A percentile compares a stretch with the other conserved stretches of the same genome.
Evolutionary conservation across 2,797 vertebrate species (phyloP).

Genomic region (Muscicapa striata): DNA sequence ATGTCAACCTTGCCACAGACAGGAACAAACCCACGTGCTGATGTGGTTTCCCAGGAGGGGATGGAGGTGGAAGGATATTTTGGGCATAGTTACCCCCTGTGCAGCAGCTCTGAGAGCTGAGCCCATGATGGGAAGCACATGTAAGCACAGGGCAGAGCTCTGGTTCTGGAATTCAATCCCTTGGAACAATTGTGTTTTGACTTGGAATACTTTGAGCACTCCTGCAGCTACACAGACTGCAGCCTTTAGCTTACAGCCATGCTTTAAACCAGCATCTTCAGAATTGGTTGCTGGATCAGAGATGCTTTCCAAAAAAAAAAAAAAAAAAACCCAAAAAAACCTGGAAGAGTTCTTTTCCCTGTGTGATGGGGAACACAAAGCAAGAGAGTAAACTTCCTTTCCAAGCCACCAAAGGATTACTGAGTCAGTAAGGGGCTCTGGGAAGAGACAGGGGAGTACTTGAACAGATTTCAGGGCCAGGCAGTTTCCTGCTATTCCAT

Average conservation of each 20-base stretch:
- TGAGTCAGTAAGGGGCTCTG: not conserved
- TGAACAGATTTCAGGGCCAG: not conserved
- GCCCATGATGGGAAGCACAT: not conserved
- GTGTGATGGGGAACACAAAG: not conserved
- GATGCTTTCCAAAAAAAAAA: not conserved
- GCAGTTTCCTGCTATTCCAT: not conserved
- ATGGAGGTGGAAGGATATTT: not conserved
- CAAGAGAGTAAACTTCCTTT: not conserved
- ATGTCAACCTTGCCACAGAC: not conserved
- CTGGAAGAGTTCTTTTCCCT: not conserved
- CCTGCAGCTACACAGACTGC: not conserved
- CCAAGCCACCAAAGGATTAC: not conserved
- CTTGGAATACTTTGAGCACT: slow-evolving; percentile 1
- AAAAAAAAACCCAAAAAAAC: not conserved
- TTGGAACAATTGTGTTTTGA: not conserved
- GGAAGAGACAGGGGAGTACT: not conserved
- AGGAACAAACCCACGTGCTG: not conserved
- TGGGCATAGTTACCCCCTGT: not conserved
- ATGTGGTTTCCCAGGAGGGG: not conserved
- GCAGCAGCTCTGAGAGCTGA: not conserved
- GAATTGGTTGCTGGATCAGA: not conserved
- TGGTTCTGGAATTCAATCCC: not conserved
- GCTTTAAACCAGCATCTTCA: not conserved
- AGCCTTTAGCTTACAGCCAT: not conserved
- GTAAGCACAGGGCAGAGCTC: not conserved